Percentiles rank a stretch among this genome's conserved stretches.
Conservation (phyloP, 2,888 invertebrate species). For the Cheilosia soror region DNA sequence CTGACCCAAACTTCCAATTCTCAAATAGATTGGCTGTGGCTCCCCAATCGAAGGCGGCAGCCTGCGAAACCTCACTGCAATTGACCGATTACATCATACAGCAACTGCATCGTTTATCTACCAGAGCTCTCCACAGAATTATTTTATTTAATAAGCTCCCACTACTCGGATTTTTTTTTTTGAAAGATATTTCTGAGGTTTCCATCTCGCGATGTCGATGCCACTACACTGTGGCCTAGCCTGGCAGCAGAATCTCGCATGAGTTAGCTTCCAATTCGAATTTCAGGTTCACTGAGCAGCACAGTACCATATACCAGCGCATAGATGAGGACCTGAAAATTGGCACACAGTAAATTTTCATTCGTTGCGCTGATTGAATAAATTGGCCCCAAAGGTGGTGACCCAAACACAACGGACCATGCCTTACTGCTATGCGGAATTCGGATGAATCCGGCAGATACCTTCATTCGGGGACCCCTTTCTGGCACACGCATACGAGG, state of each 20-base stretch:
- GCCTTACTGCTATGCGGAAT: slow-evolving; percentile 67
- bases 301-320: slow-evolving; percentile 2
- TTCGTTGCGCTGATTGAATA: slow-evolving; percentile 66
- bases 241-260: slow-evolving; percentile 19
- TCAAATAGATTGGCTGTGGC: slow-evolving; percentile 17
- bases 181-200: slow-evolving; percentile 32
- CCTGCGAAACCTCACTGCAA: slow-evolving; percentile 33
- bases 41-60: slow-evolving; percentile 19
- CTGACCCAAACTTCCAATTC: slow-evolving; percentile 53
- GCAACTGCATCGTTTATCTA: slow-evolving; percentile 70
- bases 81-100: slow-evolving; percentile 72
- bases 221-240: background rate
- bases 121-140: slow-evolving; percentile 45
- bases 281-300: slow-evolving; percentile 70
- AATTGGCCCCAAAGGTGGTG: slow-evolving; percentile 76
- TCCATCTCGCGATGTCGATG: slow-evolving; percentile 31
- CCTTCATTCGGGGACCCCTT: slow-evolving; percentile 37
- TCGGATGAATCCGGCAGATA: slow-evolving; percentile 67
- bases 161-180: slow-evolving; percentile 22
- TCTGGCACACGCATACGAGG: slow-evolving; percentile 51
- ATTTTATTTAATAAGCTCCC: slow-evolving; percentile 72
- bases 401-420: slow-evolving; percentile 69
- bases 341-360: slow-evolving; percentile 71
- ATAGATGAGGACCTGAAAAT: slow-evolving; percentile 50
- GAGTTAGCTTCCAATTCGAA: slow-evolving; percentile 68